Evolutionary conservation across 2,888 invertebrate genomes (phyloP).

Genomic region (Meta bourneti): DNA sequence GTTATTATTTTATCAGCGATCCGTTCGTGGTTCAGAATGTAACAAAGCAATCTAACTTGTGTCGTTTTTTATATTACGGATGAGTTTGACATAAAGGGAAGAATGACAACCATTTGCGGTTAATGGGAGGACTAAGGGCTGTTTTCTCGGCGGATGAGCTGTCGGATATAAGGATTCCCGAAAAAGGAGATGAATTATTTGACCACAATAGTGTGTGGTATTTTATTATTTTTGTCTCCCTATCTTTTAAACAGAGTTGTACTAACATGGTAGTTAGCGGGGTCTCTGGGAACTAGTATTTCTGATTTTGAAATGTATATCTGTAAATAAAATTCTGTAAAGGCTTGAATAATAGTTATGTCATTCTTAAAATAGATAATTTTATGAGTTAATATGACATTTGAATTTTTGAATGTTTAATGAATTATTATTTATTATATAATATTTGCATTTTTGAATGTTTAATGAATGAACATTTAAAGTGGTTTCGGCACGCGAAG

Average conservation of each 20-base stretch:
- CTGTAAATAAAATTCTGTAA: too few relatives aligned
- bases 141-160: conserved; percentile 3
- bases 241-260: neutral
- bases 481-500: too few relatives aligned
- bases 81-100: neutral
- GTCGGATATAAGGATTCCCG: conserved; percentile 30
- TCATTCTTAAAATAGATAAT: too few relatives aligned
- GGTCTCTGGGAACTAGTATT: too few relatives aligned
- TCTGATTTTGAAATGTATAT: too few relatives aligned
- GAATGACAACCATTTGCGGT: conserved; percentile 11
- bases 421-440: too few relatives aligned
- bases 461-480: too few relatives aligned
- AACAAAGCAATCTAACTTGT: neutral
- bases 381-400: too few relatives aligned
- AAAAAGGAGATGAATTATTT: conserved; percentile 7
- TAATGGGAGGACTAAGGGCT: neutral
- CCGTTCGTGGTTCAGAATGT: neutral
- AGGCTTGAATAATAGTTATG: too few relatives aligned
- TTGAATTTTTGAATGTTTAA: too few relatives aligned
- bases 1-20: neutral
- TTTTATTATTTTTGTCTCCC: neutral
- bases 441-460: too few relatives aligned
- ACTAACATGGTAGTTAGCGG: too few relatives aligned
- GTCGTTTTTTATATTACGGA: neutral
- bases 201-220: conserved; percentile 4